These are phyloP conservation scores for Chamaetylas fuelleborni DNA, from an alignment of 2,113 vertebrate genomes.

Conservation along the genomic window DNA sequence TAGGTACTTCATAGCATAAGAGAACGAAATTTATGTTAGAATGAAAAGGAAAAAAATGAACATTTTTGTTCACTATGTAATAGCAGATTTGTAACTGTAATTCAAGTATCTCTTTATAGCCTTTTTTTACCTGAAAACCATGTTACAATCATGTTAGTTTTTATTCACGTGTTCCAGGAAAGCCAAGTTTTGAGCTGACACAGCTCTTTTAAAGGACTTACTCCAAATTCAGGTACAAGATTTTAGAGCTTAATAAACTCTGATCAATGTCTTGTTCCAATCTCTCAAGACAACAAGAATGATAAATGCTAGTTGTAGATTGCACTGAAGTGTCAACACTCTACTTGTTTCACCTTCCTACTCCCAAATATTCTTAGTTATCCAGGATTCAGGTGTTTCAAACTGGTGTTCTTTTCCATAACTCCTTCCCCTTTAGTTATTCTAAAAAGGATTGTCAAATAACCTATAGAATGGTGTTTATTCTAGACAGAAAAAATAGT, in stretches of 20 bases:
- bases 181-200: conserved; percentile 1
- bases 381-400: background rate
- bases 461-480: background rate
- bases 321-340: background rate
- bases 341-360: background rate
- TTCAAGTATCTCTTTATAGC: background rate
- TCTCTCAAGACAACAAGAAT: background rate
- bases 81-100: background rate
- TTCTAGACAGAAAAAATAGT: background rate
- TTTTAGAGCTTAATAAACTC: background rate
- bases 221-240: background rate
- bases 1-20: background rate
- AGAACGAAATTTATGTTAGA: background rate
- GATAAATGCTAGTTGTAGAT: conserved; percentile 10
- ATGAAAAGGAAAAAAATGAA: background rate
- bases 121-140: background rate
- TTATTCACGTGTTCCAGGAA: background rate
- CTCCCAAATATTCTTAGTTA: background rate
- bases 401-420: background rate
- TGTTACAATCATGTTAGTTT: background rate
- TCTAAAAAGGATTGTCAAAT: background rate
- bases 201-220: conserved; percentile 7
- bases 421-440: background rate
- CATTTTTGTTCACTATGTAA: background rate
- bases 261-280: conserved; percentile 37